phyloP scores from a whole-genome alignment of 2,113 vertebrate genomes.

The Albula glossodonta region DNA sequence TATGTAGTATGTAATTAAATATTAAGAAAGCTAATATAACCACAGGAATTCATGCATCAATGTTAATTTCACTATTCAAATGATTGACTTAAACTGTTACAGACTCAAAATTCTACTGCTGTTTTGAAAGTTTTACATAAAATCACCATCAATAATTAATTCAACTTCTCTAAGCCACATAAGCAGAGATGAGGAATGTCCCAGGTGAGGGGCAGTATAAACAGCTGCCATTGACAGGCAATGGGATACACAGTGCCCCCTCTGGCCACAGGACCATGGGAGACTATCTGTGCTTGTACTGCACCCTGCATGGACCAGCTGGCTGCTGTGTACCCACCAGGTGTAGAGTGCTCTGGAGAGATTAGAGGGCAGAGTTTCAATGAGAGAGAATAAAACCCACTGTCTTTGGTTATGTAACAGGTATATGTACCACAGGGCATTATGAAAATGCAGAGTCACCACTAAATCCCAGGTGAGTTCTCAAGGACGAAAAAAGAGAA shows the following conservation, averaged over 20 bases:
- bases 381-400: neutral
- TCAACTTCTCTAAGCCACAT: neutral
- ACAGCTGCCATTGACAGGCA: neutral
- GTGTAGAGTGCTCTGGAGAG: conserved; percentile 71
- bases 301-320: conserved; percentile 61
- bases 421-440: neutral
- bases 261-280: neutral
- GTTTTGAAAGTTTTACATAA: too few relatives aligned
- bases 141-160: neutral
- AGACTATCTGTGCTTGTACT: conserved; percentile 57
- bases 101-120: too few relatives aligned
- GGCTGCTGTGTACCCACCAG: conserved; percentile 79
- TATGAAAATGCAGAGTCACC: neutral
- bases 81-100: too few relatives aligned
- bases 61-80: too few relatives aligned
- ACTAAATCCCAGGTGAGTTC: neutral
- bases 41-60: neutral
- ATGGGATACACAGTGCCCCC: neutral
- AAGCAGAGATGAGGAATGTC: neutral
- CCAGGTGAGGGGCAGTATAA: neutral
- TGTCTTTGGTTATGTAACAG: neutral
- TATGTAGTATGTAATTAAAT: neutral
- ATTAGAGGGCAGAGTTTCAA: conserved; percentile 1
- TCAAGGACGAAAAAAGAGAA: neutral
- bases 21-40: neutral